These are phyloP conservation scores for Kryptolebias marmoratus DNA, from an alignment of 2,113 vertebrate genomes.

Conservation along the genomic window DNA sequence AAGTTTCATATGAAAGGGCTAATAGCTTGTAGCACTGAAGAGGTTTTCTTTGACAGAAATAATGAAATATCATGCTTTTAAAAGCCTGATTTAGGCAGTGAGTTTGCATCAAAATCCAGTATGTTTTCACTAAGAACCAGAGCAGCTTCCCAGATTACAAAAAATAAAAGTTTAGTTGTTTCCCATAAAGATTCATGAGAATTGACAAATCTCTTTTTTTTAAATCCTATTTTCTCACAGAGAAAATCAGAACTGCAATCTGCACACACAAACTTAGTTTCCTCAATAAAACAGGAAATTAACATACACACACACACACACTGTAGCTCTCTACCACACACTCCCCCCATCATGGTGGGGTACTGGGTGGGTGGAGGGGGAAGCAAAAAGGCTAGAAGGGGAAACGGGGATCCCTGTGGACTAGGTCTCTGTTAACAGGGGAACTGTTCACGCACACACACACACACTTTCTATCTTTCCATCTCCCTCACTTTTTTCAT, in stretches of 20 bases:
- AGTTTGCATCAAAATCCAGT: slow-evolving; percentile 23
- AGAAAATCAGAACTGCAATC: slow-evolving; percentile 65
- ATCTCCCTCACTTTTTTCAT: slow-evolving; percentile 51
- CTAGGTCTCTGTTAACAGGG: slow-evolving; percentile 72
- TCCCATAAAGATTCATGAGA: slow-evolving; percentile 81
- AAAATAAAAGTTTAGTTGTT: slow-evolving; percentile 57
- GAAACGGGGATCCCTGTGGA: slow-evolving; percentile 73
- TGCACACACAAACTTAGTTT: slow-evolving; percentile 72
- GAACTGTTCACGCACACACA: slow-evolving; percentile 80
- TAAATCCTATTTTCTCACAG: slow-evolving; percentile 74
- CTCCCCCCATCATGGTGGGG: slow-evolving; percentile 60
- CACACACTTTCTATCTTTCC: slow-evolving; percentile 64
- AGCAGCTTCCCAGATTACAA: slow-evolving; percentile 60
- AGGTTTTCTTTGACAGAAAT: slow-evolving; percentile 9
- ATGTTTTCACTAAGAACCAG: slow-evolving; percentile 38
- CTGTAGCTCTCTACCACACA: slow-evolving; percentile 55
- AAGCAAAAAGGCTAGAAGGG: slow-evolving; percentile 36
- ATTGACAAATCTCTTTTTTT: slow-evolving; percentile 59
- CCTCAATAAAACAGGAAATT: slow-evolving; percentile 79
- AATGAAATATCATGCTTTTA: slow-evolving; percentile 31
- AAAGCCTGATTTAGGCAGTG: slow-evolving; percentile 20
- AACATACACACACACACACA: slow-evolving; percentile 50
- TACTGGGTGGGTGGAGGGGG: slow-evolving; percentile 34
- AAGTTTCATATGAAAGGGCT: slow-evolving; percentile 8
- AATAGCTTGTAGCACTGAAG: slow-evolving; percentile 12